Conservation (phyloP, 2,797 vertebrate species). For the Triplophysa bombifrons region DNA sequence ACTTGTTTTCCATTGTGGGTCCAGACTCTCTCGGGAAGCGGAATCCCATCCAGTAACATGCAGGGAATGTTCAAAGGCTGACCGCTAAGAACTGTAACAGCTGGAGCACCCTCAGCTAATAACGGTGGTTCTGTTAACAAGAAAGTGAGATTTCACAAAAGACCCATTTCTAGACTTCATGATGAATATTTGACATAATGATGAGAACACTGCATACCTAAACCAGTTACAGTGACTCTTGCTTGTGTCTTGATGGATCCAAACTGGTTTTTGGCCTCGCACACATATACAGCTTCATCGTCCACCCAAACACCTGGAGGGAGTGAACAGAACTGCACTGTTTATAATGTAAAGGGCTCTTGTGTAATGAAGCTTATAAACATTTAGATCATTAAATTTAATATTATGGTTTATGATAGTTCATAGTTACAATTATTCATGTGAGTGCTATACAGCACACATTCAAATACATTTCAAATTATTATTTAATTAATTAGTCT, state of each 20-base stretch:
- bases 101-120: constrained; percentile 76
- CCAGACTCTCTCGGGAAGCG: constrained; percentile 86
- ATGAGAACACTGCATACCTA: constrained; percentile 72
- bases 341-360: constrained; percentile 9
- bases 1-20: constrained; percentile 80
- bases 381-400: not conserved
- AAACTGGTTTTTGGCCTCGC: constrained; percentile 87
- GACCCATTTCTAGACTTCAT: constrained; percentile 8
- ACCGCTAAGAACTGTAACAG: constrained; percentile 74
- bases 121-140: constrained; percentile 77
- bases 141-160: not conserved
- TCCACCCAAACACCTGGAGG: constrained; percentile 79
- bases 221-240: constrained; percentile 81
- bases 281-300: constrained; percentile 84
- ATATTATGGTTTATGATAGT: not conserved
- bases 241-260: constrained; percentile 80
- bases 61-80: constrained; percentile 86
- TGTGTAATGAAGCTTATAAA: not conserved
- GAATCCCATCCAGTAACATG: constrained; percentile 83
- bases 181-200: not conserved
- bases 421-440: not conserved
- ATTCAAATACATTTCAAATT: too few relatives aligned
- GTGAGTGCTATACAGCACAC: not conserved
- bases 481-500: too few relatives aligned
- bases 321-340: not conserved